phyloP scores from a whole-genome alignment of 2,888 invertebrate species.

The Lysandra coridon region DNA sequence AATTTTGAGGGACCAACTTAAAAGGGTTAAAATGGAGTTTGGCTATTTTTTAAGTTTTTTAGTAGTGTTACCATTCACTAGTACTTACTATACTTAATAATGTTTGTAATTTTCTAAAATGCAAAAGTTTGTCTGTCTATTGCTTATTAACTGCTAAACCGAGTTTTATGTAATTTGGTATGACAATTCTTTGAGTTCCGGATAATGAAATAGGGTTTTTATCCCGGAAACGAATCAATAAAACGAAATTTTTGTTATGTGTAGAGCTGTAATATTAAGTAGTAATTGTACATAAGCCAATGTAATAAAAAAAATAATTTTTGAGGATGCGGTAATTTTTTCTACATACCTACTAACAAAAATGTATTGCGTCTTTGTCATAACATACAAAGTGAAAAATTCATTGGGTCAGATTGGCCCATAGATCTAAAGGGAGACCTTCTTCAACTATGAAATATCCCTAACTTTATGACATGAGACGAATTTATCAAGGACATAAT shows the following conservation, averaged over 20 bases:
- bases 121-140: too few relatives aligned
- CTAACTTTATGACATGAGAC: not conserved
- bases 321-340: not conserved
- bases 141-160: too few relatives aligned
- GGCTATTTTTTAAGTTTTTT: not conserved
- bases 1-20: slow-evolving; percentile 4
- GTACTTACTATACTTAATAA: too few relatives aligned
- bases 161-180: too few relatives aligned
- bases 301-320: too few relatives aligned
- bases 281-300: too few relatives aligned
- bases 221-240: too few relatives aligned
- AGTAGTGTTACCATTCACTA: not conserved
- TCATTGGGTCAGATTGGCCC: slow-evolving; percentile 2
- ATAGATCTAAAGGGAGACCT: not conserved
- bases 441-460: not conserved
- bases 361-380: not conserved
- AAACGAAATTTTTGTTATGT: too few relatives aligned
- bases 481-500: slow-evolving; percentile 4
- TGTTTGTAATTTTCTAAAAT: too few relatives aligned
- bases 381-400: not conserved
- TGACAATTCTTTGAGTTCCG: too few relatives aligned
- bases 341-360: not conserved
- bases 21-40: not conserved
- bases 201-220: too few relatives aligned
- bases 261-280: too few relatives aligned